Evolutionary conservation across 2,113 vertebrate genomes (phyloP), one percentile per base, ranked within the genome.

Genomic region (Ammodytes marinus): DNA sequence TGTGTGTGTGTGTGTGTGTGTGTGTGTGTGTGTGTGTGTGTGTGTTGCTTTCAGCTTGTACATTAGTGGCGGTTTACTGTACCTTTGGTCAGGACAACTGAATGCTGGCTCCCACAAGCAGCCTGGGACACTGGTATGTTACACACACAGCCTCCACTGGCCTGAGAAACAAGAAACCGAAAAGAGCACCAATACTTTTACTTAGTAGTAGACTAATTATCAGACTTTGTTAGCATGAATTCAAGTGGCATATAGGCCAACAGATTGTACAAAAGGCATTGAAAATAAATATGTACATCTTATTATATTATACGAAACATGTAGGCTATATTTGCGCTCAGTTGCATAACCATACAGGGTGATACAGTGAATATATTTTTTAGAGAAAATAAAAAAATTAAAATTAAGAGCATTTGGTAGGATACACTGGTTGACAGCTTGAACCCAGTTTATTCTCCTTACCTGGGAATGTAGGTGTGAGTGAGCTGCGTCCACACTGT

Each of bases 1-100:
- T n/a, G n/a, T n/a, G n/a, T n/a, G n/a, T n/a, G n/a, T n/a, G n/a
- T n/a, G n/a, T n/a, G n/a, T n/a, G n/a, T n/a, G n/a, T n/a, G n/a
- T n/a, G n/a, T n/a, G n/a, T n/a, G n/a, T n/a, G n/a, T n/a, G n/a
- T n/a, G n/a, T n/a, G n/a, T n/a, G n/a, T n/a, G n/a, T n/a, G n/a
- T n/a, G n/a, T n/a, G n/a, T n/a, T 13, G 5, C 19, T 19, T 11
- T 53, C 3, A 55, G 11, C 45, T 27, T 37, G 8, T 6, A 47
- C 13, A 17, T 45, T 14, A 14, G 37, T 12, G 15, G 45, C 8
- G 45, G 12, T n/a, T 15, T 5, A n/a, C n/a, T n/a, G n/a, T 94
- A 96, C 95, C 95, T 95, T 89, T 93, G 55, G 76, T 92, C 13
- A 96, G 77, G 0, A 88, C 94, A 67, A 96, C 42, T 77, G 94